Evolutionary conservation across 2,113 vertebrate genomes (phyloP).

Genomic region (Aix galericulata): DNA sequence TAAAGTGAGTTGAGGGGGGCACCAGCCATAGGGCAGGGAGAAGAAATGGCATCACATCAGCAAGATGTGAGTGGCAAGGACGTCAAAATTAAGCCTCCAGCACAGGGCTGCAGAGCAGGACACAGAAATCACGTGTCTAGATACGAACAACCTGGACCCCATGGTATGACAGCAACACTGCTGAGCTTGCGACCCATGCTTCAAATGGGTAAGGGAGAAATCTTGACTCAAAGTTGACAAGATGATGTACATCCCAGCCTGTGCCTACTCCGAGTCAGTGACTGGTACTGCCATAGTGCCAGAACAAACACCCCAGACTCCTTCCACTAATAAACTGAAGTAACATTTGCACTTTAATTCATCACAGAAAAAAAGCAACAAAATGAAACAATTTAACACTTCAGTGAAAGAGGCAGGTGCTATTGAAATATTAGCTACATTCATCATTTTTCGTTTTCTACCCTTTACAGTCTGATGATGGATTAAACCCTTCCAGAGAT

Average conservation of each 20-base stretch:
- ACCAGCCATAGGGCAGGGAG: not conserved
- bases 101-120: not conserved
- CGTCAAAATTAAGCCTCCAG: not conserved
- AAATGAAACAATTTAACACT: not conserved
- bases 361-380: not conserved
- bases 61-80: not conserved
- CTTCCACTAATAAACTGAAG: not conserved
- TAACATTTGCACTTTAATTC: not conserved
- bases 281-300: not conserved
- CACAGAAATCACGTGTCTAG: accelerated
- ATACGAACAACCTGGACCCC: accelerated
- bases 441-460: not conserved
- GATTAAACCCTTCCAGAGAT: not conserved
- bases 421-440: not conserved
- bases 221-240: not conserved
- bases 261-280: not conserved
- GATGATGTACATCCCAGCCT: accelerated
- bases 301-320: not conserved
- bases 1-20: not conserved
- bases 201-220: accelerated
- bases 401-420: not conserved
- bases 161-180: not conserved
- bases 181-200: not conserved
- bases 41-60: not conserved
- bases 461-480: not conserved